Base-by-base conservation (phyloP, 2,113 vertebrate genomes). In the Psittacula cyanocephala region DNA sequence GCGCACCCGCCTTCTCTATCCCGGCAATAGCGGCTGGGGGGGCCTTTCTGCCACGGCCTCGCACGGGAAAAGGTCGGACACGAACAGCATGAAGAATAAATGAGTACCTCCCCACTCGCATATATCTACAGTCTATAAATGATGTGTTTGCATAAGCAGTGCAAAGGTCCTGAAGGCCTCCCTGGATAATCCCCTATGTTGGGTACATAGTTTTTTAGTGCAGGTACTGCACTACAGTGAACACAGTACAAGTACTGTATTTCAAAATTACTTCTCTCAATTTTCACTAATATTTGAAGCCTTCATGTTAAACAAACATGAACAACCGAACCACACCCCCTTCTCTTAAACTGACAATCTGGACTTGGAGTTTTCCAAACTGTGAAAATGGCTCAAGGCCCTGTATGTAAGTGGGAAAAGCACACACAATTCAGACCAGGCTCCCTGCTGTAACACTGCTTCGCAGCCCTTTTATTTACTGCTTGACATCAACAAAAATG, bases 231-330 rank as follows among this genome's bases (percentile, higher is more conserved):
- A 22, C 19, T 57, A 33, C 33, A 33, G 31, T 57, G 31, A n/a
- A n/a, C n/a, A n/a, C n/a, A n/a, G n/a, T n/a, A n/a, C 55, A 22
- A 33, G 44, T 39, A 44, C 0, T 41, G 11, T 1, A 6, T 13
- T 74, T 47, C 52, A 52, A 53, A 85, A 75, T 53, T 1, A 16
- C 13, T 69, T 50, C 20, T 60, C 47, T 65, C 55, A 13, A 1
- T 46, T 44, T 47, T 47, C 27, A 17, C 23, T 16, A 41, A 35
- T 22, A 24, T 20, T 53, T 65, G 68, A 74, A 67, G 8, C 20
- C 4, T 77, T 78, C 14, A 3, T 0, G 18, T 49, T 37, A 59
- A 76, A 49, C 6, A n/a, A 17, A 35, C 7, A 3, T 0, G 2
- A 27, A 17, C 11, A 41, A 52, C 23, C 33, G 62, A 81, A 68